Evolutionary conservation across 2,113 vertebrate genomes (phyloP).

Genomic region (Protobothrops flavoviridis): DNA sequence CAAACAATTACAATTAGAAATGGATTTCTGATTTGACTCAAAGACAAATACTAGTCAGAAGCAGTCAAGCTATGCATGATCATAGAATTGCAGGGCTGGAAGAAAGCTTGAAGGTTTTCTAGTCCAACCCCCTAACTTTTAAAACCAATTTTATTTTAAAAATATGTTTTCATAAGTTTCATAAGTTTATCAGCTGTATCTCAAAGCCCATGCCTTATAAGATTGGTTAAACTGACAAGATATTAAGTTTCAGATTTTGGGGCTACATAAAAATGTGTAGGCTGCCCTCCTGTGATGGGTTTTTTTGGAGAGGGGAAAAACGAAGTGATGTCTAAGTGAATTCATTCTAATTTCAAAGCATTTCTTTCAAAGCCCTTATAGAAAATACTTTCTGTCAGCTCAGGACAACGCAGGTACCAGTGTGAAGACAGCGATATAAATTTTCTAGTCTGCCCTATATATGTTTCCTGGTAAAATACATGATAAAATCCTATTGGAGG

Average conservation of each 20-base stretch:
- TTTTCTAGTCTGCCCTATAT: too few relatives aligned
- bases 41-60: neutral
- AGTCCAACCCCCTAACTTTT: neutral
- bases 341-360: neutral
- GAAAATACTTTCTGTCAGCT: neutral
- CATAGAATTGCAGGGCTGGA: neutral
- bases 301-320: neutral
- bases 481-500: too few relatives aligned
- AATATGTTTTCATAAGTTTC: neutral
- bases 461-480: too few relatives aligned
- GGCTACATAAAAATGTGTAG: neutral
- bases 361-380: neutral
- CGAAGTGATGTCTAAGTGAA: neutral
- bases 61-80: neutral
- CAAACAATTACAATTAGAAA: too few relatives aligned
- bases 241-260: neutral
- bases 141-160: neutral
- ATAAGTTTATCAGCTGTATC: neutral
- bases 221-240: neutral
- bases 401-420: neutral
- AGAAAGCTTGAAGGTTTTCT: neutral
- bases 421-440: neutral
- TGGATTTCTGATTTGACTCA: too few relatives aligned
- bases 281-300: neutral
- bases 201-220: neutral